phyloP scores from a whole-genome alignment of 2,797 vertebrate genomes.

The Sebastes taczanowskii region DNA sequence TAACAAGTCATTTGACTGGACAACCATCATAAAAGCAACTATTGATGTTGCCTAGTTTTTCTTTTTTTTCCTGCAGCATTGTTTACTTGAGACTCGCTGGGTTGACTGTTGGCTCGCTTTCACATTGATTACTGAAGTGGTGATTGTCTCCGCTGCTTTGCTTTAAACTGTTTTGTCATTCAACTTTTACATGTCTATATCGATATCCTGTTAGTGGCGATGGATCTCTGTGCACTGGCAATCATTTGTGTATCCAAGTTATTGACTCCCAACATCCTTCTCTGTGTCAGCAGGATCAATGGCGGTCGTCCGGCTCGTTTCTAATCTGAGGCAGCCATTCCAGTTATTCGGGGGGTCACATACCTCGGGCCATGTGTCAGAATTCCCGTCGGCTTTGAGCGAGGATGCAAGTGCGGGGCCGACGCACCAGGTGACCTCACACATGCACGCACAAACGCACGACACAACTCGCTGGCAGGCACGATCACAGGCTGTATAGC shows the following conservation, averaged over 20 bases:
- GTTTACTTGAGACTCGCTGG: constrained; percentile 36
- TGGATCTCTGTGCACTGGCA: constrained; percentile 36
- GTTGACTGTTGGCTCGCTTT: constrained; percentile 47
- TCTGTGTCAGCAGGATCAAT: constrained; percentile 64
- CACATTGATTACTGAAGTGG: constrained; percentile 61
- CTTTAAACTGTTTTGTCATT: constrained; percentile 65
- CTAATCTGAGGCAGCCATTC: constrained; percentile 62
- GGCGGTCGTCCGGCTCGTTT: constrained; percentile 46
- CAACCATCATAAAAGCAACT: constrained; percentile 66
- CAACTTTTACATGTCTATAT: constrained; percentile 60
- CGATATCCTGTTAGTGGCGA: constrained; percentile 54
- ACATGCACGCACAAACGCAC: constrained; percentile 26
- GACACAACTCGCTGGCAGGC: constrained; percentile 2
- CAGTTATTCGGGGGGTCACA: constrained; percentile 62
- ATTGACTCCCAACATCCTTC: constrained; percentile 58
- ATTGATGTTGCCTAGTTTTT: constrained; percentile 57
- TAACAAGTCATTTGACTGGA: constrained; percentile 74
- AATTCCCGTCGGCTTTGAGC: constrained; percentile 58
- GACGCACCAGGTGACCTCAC: constrained; percentile 37
- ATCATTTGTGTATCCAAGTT: constrained; percentile 30
- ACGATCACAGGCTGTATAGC: background rate
- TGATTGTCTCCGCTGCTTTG: constrained; percentile 56
- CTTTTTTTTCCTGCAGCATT: constrained; percentile 22
- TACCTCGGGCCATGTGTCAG: constrained; percentile 55
- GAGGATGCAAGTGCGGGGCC: constrained; percentile 35